These are phyloP conservation scores for Eilema sororculum DNA, from an alignment of 2,888 invertebrate genomes.

Conservation along the genomic window DNA sequence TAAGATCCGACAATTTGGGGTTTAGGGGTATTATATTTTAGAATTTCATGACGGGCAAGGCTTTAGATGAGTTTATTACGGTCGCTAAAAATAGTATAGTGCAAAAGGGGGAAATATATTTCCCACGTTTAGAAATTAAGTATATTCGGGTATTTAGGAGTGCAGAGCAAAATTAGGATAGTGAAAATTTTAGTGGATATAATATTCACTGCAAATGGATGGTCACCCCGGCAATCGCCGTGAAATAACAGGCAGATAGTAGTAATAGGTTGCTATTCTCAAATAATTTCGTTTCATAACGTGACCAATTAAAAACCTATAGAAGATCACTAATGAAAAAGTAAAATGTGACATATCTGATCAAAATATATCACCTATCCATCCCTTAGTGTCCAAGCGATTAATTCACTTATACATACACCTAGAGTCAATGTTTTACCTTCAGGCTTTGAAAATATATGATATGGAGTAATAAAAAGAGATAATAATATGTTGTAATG, in stretches of 20 bases:
- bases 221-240: too few relatives aligned
- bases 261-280: too few relatives aligned
- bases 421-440: background rate
- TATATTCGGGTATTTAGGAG: background rate
- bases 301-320: too few relatives aligned
- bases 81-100: background rate
- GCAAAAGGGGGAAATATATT: background rate
- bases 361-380: too few relatives aligned
- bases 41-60: background rate
- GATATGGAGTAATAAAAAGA: too few relatives aligned
- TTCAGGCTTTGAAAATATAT: background rate
- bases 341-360: too few relatives aligned
- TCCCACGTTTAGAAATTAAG: background rate
- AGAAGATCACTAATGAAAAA: too few relatives aligned
- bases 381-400: background rate
- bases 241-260: too few relatives aligned
- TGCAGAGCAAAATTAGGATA: background rate
- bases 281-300: too few relatives aligned
- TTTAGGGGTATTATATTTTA: background rate
- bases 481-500: too few relatives aligned
- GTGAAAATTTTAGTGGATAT: background rate
- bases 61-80: background rate
- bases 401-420: too few relatives aligned
- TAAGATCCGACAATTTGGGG: background rate
- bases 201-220: too few relatives aligned